These are phyloP conservation scores for Synanthedon formicaeformis DNA, from an alignment of 2,888 invertebrate species.

Conservation along the genomic window DNA sequence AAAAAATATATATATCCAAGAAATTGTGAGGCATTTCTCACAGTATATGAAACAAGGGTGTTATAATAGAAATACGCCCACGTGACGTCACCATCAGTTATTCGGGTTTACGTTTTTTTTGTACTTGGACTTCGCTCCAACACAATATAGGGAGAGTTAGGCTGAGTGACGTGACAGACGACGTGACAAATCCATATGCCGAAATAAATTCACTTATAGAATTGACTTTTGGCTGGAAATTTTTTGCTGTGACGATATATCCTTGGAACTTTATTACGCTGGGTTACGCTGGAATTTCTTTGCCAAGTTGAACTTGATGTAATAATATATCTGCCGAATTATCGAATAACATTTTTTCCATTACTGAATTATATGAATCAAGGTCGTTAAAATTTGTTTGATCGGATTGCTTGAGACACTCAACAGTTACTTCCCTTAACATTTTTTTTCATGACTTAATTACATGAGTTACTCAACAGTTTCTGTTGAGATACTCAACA, in stretches of 20 bases:
- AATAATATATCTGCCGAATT: too few relatives aligned
- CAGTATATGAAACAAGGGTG: too few relatives aligned
- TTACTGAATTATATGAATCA: not conserved
- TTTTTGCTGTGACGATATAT: not conserved
- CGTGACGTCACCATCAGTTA: not conserved
- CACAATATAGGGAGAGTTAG: constrained; percentile 9
- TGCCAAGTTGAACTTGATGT: too few relatives aligned
- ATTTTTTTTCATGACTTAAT: too few relatives aligned
- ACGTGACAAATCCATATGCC: constrained; percentile 33
- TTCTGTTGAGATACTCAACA: too few relatives aligned
- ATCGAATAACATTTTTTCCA: too few relatives aligned
- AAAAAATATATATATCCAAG: too few relatives aligned
- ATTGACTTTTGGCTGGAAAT: not conserved
- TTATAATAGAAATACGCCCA: not conserved
- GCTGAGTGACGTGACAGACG: constrained; percentile 25
- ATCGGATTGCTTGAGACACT: too few relatives aligned
- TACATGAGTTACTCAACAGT: too few relatives aligned
- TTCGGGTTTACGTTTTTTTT: not conserved
- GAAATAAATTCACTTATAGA: constrained; percentile 20
- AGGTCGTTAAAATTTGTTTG: not conserved
- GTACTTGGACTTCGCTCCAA: not conserved
- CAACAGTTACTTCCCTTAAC: too few relatives aligned
- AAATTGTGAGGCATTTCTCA: too few relatives aligned
- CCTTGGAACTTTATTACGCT: not conserved
- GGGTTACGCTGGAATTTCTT: too few relatives aligned